Conservation (phyloP, 1,140 invertebrate species). For the Periplaneta americana region DNA sequence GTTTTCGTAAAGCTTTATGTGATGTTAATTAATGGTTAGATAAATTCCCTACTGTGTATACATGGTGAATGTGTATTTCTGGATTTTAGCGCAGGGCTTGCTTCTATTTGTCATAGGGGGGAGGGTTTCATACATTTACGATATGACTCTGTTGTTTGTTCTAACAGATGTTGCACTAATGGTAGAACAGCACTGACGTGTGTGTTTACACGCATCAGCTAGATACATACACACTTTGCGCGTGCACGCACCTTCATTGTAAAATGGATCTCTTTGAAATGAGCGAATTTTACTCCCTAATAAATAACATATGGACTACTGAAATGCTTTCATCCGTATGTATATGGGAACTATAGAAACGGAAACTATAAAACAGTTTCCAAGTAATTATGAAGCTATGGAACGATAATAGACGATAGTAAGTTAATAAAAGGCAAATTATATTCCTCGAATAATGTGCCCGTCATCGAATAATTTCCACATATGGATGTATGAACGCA, state of each 20-base stretch:
- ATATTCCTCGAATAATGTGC: background rate
- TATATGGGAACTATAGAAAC: background rate
- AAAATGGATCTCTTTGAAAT: background rate
- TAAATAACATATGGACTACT: background rate
- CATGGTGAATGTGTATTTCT: background rate
- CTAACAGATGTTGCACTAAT: background rate
- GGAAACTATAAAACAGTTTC: background rate
- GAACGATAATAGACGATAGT: background rate
- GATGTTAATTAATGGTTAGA: background rate
- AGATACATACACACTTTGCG: background rate
- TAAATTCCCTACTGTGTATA: background rate
- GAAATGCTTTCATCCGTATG: background rate
- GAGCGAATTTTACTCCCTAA: background rate
- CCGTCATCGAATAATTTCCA: background rate
- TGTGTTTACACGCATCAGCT: background rate
- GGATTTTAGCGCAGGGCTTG: background rate
- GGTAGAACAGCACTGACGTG: background rate
- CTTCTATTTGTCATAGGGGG: background rate
- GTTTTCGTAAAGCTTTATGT: background rate
- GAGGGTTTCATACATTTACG: too few species aligned
- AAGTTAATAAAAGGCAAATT: background rate
- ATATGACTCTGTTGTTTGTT: background rate
- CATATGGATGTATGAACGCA: background rate
- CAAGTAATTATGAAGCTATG: background rate
- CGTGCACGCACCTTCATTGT: background rate